Base-by-base conservation (phyloP, 1,140 invertebrate genomes). In the Drosophila burlai region DNA sequence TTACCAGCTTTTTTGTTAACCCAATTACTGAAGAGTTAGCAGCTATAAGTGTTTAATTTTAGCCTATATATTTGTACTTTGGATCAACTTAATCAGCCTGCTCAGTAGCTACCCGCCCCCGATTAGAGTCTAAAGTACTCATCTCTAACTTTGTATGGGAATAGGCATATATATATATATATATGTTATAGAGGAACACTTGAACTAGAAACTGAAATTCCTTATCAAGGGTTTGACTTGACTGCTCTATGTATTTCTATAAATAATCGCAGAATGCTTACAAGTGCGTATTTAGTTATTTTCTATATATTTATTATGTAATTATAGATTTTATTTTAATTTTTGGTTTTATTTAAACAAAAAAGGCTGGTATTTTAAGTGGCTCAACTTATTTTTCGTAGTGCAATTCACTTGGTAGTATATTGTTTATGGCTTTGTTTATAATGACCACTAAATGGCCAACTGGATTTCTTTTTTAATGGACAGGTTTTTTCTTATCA, bases 111-210 rank as follows among this genome's bases (percentile, higher is more conserved):
- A 31, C 34, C 40, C 47, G 42, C 59, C 9, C 26, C 45, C 31
- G 61, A 61, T 54, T 61, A 59, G 54, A 57, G 83, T 87, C 83
- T 83, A 86, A 87, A 89, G 83, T 89, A 42, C 76, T 40, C 63
- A 49, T 21, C 34, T 46, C 13, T 42, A 40, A 76, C 58, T 43
- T 40, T 59, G 57, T 61, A 61, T 31, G 13, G 4, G 3, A 18
- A 6, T 4, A 31, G 11, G 21, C 7, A 36, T 10, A 8, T 26
- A n/a, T n/a, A n/a, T n/a, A n/a, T n/a, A n/a, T n/a, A 3, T 24
- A 59, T 63, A 62, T 38, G 36, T 16, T 55, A 40, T 24, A 57
- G 34, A 26, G 11, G 63, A 82, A 50, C 60, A 76, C 69, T 82
- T 68, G 66, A 78, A 74, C 58, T 75, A 38, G 54, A 66, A 69